Conservation (phyloP, 2,888 invertebrate species). For the Zaprionus obscuricornis region DNA sequence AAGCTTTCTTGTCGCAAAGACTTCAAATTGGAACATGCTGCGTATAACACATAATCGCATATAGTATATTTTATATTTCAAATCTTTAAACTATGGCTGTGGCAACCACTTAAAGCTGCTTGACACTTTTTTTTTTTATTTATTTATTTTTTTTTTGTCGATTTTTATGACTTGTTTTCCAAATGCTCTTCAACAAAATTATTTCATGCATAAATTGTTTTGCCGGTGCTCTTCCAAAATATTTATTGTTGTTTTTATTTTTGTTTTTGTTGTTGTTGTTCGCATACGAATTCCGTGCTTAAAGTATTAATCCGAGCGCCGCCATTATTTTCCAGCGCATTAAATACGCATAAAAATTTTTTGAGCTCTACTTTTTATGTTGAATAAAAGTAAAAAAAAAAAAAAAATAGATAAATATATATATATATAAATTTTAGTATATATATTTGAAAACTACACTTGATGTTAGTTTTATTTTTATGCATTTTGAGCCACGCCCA, state of each 20-base stretch:
- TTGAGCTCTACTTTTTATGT: constrained; percentile 51
- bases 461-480: constrained; percentile 29
- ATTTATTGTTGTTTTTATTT: too few relatives aligned
- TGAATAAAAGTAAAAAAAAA: constrained; percentile 19
- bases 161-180: constrained; percentile 60
- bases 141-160: too few relatives aligned
- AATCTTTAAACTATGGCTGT: neutral
- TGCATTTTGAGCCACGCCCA: too few relatives aligned
- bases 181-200: constrained; percentile 52
- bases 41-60: too few relatives aligned
- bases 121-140: too few relatives aligned
- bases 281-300: too few relatives aligned
- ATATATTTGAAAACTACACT: constrained; percentile 40
- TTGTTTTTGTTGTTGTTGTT: constrained; percentile 20
- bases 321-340: constrained; percentile 65
- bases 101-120: constrained; percentile 50
- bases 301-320: constrained; percentile 31
- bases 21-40: constrained; percentile 64
- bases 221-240: neutral
- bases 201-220: constrained; percentile 53
- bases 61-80: too few relatives aligned
- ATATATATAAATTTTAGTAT: neutral
- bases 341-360: constrained; percentile 68
- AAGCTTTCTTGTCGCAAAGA: too few relatives aligned
- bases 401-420: too few relatives aligned